Evolutionary conservation across 1,140 invertebrate genomes (phyloP), one percentile per base, ranked within the genome.

Genomic region (Procambarus clarkii): DNA sequence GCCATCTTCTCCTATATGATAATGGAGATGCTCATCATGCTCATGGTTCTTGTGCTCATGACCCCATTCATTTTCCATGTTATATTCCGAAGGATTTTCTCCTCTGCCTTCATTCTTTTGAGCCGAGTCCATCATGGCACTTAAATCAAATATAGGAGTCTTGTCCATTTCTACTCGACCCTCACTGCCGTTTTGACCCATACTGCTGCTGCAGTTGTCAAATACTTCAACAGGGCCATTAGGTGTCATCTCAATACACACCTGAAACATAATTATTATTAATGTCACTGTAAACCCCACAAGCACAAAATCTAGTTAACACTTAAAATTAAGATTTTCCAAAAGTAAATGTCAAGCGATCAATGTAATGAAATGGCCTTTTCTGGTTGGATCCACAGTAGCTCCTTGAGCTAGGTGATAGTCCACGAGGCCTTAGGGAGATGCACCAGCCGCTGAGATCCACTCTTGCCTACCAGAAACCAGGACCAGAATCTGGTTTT

Each of bases 211-310:
- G 48, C 82, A 84, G 74, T 86, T 85, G 64, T 91, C 81, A 13
- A 64, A 79, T 8, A 91, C 82, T 60, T 85, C 82, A 18, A 84
- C 64, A 1, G 86, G 45, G 3, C 82, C 80, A 69, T 88, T 48
- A 77, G 93, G 95, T 94, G 93, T 97, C 76, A 89, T 60, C 82
- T 88, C 85, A 34, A 86, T 77, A 76, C 86, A 88, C 11, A 77
- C 69, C 79, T 86, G 24, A 13, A 82, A 46, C 3, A 18, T n/a
- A 1, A 24, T 45, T 24, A n/a, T 24, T 34, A 74, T 74, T 7
- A 24, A 44, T 54, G 4, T 54, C 50, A 54, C 8, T 54, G 50
- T 54, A 54, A 54, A 54, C 8, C 13, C 13, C 13, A 54, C 13
- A 54, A 54, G 13, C 50, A 54, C 50, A 13, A 54, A 54, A 54